Percentiles rank a stretch among this genome's conserved stretches.
phyloP scores from a whole-genome alignment of 2,888 invertebrate genomes.

The Drosophila neotestacea region DNA sequence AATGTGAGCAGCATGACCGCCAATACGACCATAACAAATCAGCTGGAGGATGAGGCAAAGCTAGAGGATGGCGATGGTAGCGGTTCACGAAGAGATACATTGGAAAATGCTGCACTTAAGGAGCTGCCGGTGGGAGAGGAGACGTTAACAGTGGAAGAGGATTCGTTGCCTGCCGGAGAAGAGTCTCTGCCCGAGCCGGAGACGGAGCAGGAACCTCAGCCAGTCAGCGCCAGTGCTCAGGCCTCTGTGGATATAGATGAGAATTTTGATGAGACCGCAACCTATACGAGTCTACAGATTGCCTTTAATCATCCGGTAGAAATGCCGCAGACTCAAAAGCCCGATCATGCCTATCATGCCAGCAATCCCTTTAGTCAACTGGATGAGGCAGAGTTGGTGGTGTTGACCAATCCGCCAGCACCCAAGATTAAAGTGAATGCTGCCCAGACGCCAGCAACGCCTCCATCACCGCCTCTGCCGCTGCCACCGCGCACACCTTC shows the following conservation, averaged over 20 bases:
- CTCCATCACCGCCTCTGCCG: conserved; percentile 74
- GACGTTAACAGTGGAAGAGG: conserved; percentile 58
- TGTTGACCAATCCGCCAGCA: conserved; percentile 84
- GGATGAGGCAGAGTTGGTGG: conserved; percentile 85
- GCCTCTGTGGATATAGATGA: conserved; percentile 87
- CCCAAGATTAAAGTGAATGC: conserved; percentile 86
- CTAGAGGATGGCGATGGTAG: conserved; percentile 86
- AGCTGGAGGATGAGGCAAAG: conserved; percentile 87
- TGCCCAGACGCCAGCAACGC: conserved; percentile 80
- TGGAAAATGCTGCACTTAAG: conserved; percentile 76
- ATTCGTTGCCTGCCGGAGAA: conserved; percentile 58
- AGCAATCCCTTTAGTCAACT: conserved; percentile 73
- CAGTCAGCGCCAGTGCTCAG: conserved; percentile 69
- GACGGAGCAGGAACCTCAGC: conserved; percentile 32
- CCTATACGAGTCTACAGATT: conserved; percentile 93
- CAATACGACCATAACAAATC: conserved; percentile 74
- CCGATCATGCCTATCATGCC: conserved; percentile 40
- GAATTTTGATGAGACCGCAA: conserved; percentile 91
- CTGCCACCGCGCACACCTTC: conserved; percentile 79
- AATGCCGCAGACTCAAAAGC: conserved; percentile 84
- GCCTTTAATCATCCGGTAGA: conserved; percentile 94
- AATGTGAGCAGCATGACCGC: conserved; percentile 71
- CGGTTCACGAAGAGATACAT: conserved; percentile 86
- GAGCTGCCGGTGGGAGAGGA: conserved; percentile 71
- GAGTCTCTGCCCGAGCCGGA: conserved; percentile 3